phyloP scores from a whole-genome alignment of 2,797 vertebrate genomes.

The Hipposideros larvatus region DNA sequence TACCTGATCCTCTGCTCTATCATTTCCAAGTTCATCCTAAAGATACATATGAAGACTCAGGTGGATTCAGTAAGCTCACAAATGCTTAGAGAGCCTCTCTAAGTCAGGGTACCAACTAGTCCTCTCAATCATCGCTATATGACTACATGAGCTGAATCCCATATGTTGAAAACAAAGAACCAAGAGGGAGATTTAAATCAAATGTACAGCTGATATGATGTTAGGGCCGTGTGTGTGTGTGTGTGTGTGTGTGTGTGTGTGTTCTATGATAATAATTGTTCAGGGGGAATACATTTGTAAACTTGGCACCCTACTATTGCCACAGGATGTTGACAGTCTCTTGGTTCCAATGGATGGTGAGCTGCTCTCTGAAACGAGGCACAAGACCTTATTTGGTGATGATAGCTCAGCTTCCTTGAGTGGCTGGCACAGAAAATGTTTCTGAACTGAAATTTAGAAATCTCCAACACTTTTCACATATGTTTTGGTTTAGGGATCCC shows the following conservation, averaged over 20 bases:
- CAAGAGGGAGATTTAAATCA: neutral
- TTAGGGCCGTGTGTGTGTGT: neutral
- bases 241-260: neutral
- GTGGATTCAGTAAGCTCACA: neutral
- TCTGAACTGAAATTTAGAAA: conserved; percentile 50
- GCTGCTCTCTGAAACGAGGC: neutral
- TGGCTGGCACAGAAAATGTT: conserved; percentile 65
- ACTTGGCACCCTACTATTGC: neutral
- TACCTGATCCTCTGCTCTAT: neutral
- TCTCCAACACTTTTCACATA: conserved; percentile 46
- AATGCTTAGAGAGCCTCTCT: neutral
- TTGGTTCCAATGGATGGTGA: neutral
- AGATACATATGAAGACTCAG: neutral
- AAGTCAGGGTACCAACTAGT: neutral
- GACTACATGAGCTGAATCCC: neutral
- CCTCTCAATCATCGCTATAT: neutral
- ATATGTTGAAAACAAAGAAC: neutral
- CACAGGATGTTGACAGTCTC: neutral
- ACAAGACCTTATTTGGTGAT: conserved; percentile 76
- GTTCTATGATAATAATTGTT: neutral
- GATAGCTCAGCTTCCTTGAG: conserved; percentile 8
- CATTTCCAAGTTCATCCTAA: neutral
- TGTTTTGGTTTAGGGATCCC: conserved; percentile 65
- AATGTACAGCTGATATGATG: neutral
- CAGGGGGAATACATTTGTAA: neutral